Evolutionary conservation across 1,140 invertebrate species (phyloP).

Genomic region (Sinonovacula constricta): DNA sequence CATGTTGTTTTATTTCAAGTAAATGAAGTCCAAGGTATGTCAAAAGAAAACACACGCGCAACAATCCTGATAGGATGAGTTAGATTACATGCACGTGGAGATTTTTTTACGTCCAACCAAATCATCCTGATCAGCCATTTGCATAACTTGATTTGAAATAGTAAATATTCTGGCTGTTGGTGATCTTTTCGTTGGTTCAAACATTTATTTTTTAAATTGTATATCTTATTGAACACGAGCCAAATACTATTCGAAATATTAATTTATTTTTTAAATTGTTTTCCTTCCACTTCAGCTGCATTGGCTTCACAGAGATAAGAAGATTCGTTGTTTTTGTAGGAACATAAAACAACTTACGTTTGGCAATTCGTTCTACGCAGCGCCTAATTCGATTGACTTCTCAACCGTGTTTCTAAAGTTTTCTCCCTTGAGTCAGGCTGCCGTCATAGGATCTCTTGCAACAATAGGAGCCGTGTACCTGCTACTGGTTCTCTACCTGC

Average conservation of each 20-base stretch:
- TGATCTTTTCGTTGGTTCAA: no score
- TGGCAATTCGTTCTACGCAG: slow-evolving; percentile 21
- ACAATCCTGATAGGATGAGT: no score
- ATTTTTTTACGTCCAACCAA: no score
- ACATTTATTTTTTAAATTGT: no score
- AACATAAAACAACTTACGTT: slow-evolving; percentile 4
- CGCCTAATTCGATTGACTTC: slow-evolving; percentile 41
- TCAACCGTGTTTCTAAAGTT: slow-evolving; percentile 35
- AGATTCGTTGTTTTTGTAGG: slow-evolving; percentile 9
- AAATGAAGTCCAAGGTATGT: no score
- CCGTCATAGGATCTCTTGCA: background rate
- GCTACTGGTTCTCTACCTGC: background rate
- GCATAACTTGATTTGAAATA: no score
- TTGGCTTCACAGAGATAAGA: background rate
- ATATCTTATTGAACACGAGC: no score
- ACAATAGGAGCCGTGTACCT: background rate
- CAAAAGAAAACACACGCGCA: no score
- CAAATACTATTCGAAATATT: background rate
- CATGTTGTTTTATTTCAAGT: background rate
- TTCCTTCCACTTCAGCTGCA: slow-evolving; percentile 14
- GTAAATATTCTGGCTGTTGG: no score
- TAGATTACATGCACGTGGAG: no score
- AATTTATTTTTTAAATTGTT: background rate
- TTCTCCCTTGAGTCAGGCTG: slow-evolving; percentile 28
- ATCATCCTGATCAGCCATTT: no score